Conservation (phyloP, 2,797 vertebrate species). For the Glyptemys insculpta region DNA sequence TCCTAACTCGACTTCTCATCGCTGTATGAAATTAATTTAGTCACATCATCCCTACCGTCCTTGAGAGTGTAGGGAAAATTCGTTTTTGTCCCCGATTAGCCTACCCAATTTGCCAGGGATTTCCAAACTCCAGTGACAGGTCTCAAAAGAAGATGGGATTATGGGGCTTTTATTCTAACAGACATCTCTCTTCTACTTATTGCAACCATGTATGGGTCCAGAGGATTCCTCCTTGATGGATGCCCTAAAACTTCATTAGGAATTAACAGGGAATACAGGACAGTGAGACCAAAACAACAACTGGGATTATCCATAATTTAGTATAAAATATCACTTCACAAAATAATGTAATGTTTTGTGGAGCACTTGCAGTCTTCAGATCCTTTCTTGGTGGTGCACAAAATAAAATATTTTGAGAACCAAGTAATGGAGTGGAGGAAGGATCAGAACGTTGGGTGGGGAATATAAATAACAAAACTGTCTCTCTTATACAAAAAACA, state of each 20-base stretch:
- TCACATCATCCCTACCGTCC: no score
- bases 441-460: background rate
- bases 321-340: background rate
- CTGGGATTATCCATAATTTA: background rate
- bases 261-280: background rate
- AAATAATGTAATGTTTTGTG: background rate
- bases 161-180: background rate
- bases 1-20: no score
- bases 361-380: background rate
- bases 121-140: no score
- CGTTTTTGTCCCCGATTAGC: no score
- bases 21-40: no score
- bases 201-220: background rate
- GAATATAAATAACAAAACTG: background rate
- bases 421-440: background rate
- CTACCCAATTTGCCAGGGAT: no score
- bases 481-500: background rate
- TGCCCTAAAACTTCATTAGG: background rate
- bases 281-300: background rate
- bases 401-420: background rate
- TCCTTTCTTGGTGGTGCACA: background rate
- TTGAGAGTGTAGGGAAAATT: no score
- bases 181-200: background rate
- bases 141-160: background rate
- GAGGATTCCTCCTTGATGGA: background rate